Evolutionary conservation across 2,888 invertebrate species (phyloP).

Genomic region (Thera obeliscata): DNA sequence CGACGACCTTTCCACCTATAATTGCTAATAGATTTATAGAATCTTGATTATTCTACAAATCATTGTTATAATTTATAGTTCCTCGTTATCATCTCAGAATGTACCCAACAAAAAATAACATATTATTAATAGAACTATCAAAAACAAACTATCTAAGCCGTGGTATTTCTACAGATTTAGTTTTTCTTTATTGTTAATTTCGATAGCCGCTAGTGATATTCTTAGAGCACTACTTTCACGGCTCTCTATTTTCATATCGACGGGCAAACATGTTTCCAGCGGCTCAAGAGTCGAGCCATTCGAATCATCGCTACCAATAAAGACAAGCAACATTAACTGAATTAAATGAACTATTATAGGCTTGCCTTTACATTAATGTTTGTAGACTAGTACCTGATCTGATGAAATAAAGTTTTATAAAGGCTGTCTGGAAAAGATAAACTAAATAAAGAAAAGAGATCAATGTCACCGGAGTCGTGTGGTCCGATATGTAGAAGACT

Average conservation of each 20-base stretch:
- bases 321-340: constrained; percentile 15
- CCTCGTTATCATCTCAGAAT: background rate
- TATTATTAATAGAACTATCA: background rate
- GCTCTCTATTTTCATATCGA: constrained; percentile 32
- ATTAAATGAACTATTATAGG: constrained; percentile 15
- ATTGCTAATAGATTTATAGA: constrained; percentile 29
- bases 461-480: background rate
- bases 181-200: background rate
- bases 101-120: no score
- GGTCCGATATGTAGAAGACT: background rate
- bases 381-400: constrained; percentile 1
- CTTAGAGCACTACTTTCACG: constrained; percentile 30
- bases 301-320: constrained; percentile 22
- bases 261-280: constrained; percentile 25
- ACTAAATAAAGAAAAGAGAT: constrained; percentile 3
- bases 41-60: constrained; percentile 8
- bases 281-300: constrained; percentile 7
- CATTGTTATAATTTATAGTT: background rate
- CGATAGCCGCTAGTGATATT: constrained; percentile 12
- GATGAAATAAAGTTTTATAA: constrained; percentile 16
- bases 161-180: background rate
- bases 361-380: constrained; percentile 4
- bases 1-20: constrained; percentile 21
- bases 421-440: constrained; percentile 10
- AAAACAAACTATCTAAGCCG: no score